A percentile compares a stretch with the other conserved stretches of the same genome.
These are phyloP conservation scores for Ormyrus thymus DNA, from an alignment of 2,888 invertebrate genomes.

Conservation along the genomic window DNA sequence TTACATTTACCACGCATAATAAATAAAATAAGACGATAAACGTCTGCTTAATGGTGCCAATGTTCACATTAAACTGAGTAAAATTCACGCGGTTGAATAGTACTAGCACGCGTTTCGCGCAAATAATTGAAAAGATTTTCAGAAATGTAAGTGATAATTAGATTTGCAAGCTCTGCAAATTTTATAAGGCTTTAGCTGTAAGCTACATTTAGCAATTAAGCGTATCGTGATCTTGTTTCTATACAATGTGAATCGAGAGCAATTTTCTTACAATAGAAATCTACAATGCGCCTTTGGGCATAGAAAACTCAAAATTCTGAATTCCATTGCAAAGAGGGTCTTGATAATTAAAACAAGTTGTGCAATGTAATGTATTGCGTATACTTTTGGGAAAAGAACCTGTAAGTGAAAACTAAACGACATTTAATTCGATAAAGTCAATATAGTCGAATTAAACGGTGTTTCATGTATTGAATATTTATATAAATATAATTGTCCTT, in stretches of 20 bases:
- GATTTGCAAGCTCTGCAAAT: constrained; percentile 40
- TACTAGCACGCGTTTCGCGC: not conserved
- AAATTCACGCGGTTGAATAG: too few species aligned
- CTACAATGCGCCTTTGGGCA: constrained; percentile 9
- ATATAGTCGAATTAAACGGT: constrained; percentile 45
- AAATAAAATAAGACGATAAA: not conserved
- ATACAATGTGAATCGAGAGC: constrained; percentile 1
- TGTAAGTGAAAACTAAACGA: constrained; percentile 53
- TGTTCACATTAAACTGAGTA: constrained; percentile 22
- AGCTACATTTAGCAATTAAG: constrained; percentile 19
- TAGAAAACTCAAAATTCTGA: constrained; percentile 47
- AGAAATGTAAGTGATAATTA: not conserved
- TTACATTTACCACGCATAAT: not conserved
- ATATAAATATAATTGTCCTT: constrained; percentile 57
- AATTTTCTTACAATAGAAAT: constrained; percentile 26
- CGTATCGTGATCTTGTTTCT: constrained; percentile 28
- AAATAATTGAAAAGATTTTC: constrained; percentile 23
- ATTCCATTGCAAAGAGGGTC: constrained; percentile 65
- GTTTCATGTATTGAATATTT: constrained; percentile 49
- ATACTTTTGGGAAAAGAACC: constrained; percentile 58
- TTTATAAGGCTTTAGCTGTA: constrained; percentile 24
- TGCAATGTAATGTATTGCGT: constrained; percentile 65
- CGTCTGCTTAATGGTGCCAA: constrained; percentile 40
- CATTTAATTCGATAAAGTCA: constrained; percentile 66
- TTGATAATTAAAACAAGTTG: constrained; percentile 50